Evolutionary conservation across 2,888 invertebrate genomes (phyloP).

Genomic region (Pheosia tremula): DNA sequence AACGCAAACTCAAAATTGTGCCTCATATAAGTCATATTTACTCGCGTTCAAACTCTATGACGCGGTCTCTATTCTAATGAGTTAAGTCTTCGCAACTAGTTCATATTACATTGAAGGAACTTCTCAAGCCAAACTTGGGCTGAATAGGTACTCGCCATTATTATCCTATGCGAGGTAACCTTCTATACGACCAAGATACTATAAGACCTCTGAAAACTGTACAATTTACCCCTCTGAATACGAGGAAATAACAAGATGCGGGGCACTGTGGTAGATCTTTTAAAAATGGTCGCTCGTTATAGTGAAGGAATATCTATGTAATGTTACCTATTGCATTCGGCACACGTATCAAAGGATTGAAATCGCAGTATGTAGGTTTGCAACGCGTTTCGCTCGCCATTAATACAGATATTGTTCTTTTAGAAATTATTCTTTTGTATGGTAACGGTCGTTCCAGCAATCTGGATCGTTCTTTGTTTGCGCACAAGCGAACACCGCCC

Average conservation of each 20-base stretch:
- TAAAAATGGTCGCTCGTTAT: slow-evolving; percentile 23
- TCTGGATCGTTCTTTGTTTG: slow-evolving; percentile 5
- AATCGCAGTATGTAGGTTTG: slow-evolving; percentile 55
- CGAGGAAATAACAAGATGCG: not conserved
- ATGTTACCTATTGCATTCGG: slow-evolving; percentile 48
- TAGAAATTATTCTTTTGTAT: slow-evolving; percentile 22
- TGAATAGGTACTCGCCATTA: slow-evolving; percentile 46
- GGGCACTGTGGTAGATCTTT: slow-evolving; percentile 16
- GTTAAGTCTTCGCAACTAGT: slow-evolving; percentile 46
- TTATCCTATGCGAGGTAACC: slow-evolving; percentile 56
- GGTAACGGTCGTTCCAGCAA: slow-evolving; percentile 9
- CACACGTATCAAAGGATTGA: slow-evolving; percentile 53
- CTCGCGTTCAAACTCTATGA: slow-evolving; percentile 31
- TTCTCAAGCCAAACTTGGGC: slow-evolving; percentile 41
- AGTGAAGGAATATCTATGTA: slow-evolving; percentile 36
- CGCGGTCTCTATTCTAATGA: slow-evolving; percentile 47
- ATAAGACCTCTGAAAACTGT: slow-evolving; percentile 28
- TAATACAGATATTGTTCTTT: slow-evolving; percentile 25
- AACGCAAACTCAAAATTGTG: slow-evolving; percentile 26
- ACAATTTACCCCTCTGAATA: not conserved
- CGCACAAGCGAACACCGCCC: not conserved
- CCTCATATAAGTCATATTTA: slow-evolving; percentile 31
- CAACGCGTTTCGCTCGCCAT: slow-evolving; percentile 41
- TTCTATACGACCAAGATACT: slow-evolving; percentile 37
- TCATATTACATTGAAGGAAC: slow-evolving; percentile 44